These are phyloP conservation scores for Aplysia californica DNA, from an alignment of 1,140 invertebrate species.

Conservation along the genomic window DNA sequence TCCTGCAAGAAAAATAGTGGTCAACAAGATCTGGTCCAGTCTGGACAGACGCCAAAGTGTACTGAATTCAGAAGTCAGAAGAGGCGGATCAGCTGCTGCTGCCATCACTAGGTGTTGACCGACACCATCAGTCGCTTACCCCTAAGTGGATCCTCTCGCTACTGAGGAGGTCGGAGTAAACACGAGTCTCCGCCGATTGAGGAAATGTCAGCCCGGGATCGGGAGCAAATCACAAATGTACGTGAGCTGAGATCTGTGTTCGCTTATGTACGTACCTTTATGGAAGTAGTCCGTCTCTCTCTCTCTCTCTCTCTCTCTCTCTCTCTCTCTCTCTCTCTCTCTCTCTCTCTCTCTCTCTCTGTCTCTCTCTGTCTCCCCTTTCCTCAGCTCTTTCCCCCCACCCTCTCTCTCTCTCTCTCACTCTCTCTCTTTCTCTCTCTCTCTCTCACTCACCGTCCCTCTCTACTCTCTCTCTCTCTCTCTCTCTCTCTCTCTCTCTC, in stretches of 20 bases:
- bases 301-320: slow-evolving; percentile 11
- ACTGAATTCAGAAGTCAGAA: too few species aligned
- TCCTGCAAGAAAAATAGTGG: too few species aligned
- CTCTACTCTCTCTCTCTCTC: not conserved
- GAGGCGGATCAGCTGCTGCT: too few species aligned
- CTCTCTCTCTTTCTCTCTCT: not conserved
- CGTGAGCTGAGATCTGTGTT: not conserved
- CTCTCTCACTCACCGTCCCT: not conserved
- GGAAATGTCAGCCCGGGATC: not conserved
- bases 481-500: not conserved
- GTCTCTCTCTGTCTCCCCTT: too few species aligned
- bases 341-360: too few species aligned
- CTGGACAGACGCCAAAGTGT: too few species aligned
- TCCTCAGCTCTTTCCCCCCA: too few species aligned
- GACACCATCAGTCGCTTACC: not conserved
- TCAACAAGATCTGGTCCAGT: too few species aligned
- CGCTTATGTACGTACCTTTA: not conserved
- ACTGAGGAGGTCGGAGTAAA: not conserved
- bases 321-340: too few species aligned
- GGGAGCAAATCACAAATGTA: not conserved
- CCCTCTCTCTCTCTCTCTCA: not conserved
- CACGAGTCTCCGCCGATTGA: not conserved
- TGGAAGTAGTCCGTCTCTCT: not conserved
- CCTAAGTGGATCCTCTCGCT: not conserved
- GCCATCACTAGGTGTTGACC: too few species aligned